Percentiles rank a stretch among this genome's conserved stretches.
These are phyloP conservation scores for Hemitrygon akajei DNA, from an alignment of 2,797 vertebrate genomes.

Conservation along the genomic window DNA sequence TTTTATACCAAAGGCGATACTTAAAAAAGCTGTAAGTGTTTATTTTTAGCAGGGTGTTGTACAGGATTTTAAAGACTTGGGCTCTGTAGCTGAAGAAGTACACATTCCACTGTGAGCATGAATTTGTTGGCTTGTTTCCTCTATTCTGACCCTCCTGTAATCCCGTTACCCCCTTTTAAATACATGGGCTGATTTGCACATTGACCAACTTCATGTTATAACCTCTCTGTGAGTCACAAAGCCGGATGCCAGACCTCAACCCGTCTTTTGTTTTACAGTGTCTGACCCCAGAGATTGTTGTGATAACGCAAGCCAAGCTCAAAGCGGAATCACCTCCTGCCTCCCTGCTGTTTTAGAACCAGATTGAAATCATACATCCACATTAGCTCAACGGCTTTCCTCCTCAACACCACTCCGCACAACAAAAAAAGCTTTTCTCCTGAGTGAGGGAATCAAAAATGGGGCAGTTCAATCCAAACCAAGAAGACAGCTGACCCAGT, in stretches of 20 bases:
- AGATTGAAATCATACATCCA: background rate
- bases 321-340: background rate
- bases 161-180: background rate
- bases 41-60: background rate
- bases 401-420: background rate
- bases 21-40: background rate
- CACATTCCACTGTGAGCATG: background rate
- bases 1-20: background rate
- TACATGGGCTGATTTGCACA: background rate
- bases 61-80: background rate
- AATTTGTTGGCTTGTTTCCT: background rate
- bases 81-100: background rate
- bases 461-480: background rate
- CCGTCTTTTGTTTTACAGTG: background rate
- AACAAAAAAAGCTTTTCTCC: background rate
- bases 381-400: background rate
- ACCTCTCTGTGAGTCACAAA: background rate
- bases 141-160: slow-evolving; percentile 8
- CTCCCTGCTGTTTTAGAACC: background rate
- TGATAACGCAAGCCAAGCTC: background rate
- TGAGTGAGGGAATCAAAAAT: background rate
- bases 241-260: background rate
- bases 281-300: background rate
- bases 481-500: background rate
- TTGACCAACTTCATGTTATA: background rate